A percentile compares a stretch with the other conserved stretches of the same genome.
Conservation (phyloP, 2,113 vertebrate species). For the Macheiramphus alcinus region DNA sequence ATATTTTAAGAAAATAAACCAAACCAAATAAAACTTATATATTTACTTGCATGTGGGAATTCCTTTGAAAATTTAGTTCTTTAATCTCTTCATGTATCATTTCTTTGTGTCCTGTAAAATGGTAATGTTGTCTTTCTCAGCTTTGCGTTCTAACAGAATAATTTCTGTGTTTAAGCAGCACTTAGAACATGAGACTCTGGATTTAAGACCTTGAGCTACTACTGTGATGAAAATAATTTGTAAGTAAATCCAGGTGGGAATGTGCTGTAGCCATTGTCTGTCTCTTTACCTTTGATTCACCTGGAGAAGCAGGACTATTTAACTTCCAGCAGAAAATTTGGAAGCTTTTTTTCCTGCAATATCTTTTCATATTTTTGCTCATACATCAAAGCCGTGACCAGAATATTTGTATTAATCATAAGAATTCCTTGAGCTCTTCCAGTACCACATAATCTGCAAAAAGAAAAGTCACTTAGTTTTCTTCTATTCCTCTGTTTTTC, state of each 20-base stretch:
- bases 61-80: background rate
- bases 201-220: background rate
- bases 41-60: background rate
- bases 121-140: background rate
- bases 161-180: background rate
- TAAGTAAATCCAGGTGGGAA: background rate
- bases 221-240: background rate
- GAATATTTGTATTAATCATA: background rate
- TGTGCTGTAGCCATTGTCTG: background rate
- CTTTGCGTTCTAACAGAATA: background rate
- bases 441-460: background rate
- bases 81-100: background rate
- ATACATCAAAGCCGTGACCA: rapidly evolving
- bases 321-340: background rate
- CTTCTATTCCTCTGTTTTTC: background rate
- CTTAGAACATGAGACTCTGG: background rate
- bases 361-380: background rate
- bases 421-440: background rate
- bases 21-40: background rate
- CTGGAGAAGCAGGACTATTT: background rate
- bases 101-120: background rate
- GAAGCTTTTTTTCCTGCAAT: background rate
- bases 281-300: background rate
- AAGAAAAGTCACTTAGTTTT: background rate
- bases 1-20: background rate